These are phyloP conservation scores for Eleutherodactylus coqui DNA, from an alignment of 2,797 vertebrate genomes.

Conservation along the genomic window DNA sequence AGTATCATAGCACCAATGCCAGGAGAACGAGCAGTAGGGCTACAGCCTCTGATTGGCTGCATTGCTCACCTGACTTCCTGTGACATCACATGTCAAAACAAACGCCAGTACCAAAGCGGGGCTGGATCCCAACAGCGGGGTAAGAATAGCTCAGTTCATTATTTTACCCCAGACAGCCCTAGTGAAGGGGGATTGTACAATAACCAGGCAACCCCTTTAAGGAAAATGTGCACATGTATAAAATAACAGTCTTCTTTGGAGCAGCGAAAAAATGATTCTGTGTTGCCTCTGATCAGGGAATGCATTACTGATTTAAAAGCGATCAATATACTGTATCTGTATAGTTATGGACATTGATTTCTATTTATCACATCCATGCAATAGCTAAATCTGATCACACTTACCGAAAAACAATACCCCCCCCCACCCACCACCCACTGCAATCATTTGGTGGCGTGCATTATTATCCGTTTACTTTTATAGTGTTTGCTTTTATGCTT, in stretches of 20 bases:
- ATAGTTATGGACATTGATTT: background rate
- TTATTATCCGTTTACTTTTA: background rate
- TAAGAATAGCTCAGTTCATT: no score
- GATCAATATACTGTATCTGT: background rate
- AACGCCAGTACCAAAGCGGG: no score
- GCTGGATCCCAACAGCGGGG: no score
- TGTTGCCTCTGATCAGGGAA: background rate
- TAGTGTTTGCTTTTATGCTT: background rate
- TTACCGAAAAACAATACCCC: background rate
- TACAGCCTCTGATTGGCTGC: no score
- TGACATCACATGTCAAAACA: no score
- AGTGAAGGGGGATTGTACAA: no score
- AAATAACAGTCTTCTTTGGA: background rate
- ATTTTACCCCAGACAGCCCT: no score
- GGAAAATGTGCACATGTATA: no score
- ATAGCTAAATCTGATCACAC: background rate
- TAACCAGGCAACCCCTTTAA: no score
- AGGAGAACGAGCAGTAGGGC: no score
- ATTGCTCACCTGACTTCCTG: no score
- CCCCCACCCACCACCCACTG: background rate
- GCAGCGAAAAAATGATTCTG: background rate
- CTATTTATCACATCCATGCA: background rate
- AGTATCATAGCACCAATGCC: no score
- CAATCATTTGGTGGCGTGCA: background rate
- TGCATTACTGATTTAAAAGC: background rate